A percentile compares a stretch with the other conserved stretches of the same genome.
Conservation (phyloP, 2,888 invertebrate genomes). For the Bellardia bayeri region DNA sequence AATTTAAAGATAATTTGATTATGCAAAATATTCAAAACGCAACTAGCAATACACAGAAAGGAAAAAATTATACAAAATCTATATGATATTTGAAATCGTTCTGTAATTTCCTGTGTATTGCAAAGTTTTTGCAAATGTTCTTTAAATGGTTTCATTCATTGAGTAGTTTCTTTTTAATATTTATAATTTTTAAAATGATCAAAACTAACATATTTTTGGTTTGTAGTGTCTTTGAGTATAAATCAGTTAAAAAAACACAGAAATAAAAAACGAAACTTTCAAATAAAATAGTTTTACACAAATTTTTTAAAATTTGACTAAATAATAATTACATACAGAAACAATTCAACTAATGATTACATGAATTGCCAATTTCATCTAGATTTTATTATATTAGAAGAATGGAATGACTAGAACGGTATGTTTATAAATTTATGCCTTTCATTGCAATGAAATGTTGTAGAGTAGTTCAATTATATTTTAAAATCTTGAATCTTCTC, state of each 20-base stretch:
- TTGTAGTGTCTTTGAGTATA: conserved; percentile 37
- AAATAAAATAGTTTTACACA: background rate
- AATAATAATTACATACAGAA: background rate
- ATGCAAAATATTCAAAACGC: background rate
- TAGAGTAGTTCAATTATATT: background rate
- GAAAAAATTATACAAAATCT: no score
- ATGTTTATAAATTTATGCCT: background rate
- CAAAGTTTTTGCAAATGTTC: background rate
- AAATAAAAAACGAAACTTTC: no score
- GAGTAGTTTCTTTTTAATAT: background rate
- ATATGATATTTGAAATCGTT: no score
- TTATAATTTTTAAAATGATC: conserved; percentile 3
- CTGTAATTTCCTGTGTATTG: no score
- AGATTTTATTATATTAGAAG: conserved; percentile 31
- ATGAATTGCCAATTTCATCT: conserved; percentile 15
- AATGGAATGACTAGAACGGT: conserved; percentile 53
- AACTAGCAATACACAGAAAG: no score
- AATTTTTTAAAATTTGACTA: no score
- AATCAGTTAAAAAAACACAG: background rate
- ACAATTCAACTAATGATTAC: background rate
- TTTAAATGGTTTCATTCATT: conserved; percentile 22
- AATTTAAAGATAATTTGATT: conserved; percentile 17
- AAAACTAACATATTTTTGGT: conserved; percentile 44
- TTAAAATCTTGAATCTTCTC: no score
- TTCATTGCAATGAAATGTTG: background rate